These are phyloP conservation scores for Brachyistius frenatus DNA, from an alignment of 2,113 vertebrate genomes.

Conservation along the genomic window DNA sequence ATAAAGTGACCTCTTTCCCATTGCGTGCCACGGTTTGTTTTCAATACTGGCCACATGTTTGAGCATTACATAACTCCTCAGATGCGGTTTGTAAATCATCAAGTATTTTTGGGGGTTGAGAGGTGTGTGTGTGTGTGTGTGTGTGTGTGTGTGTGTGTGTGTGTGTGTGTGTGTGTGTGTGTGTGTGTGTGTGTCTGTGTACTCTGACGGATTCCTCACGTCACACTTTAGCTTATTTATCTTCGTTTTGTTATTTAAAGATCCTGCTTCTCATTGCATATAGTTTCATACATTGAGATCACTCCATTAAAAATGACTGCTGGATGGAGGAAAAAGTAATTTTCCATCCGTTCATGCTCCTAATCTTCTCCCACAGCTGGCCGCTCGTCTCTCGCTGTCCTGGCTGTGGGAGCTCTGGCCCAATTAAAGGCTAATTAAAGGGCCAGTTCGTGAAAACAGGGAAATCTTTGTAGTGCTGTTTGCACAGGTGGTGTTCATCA, in stretches of 20 bases:
- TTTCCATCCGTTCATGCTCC: conserved; percentile 46
- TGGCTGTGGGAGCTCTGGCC: conserved; percentile 51
- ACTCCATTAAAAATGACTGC: conserved; percentile 25
- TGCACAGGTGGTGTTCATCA: conserved; percentile 78
- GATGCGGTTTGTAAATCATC: conserved; percentile 78
- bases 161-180: too few species aligned
- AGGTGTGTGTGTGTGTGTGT: conserved; percentile 28
- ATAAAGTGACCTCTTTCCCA: conserved; percentile 71
- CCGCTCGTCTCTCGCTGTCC: conserved; percentile 44
- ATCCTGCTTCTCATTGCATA: background rate
- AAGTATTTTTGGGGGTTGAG: conserved; percentile 59
- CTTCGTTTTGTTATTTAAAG: conserved; percentile 25
- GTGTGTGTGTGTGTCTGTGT: too few species aligned
- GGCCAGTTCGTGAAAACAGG: conserved; percentile 73
- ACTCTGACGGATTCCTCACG: conserved; percentile 31
- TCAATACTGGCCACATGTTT: conserved; percentile 81
- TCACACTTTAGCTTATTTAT: conserved; percentile 21
- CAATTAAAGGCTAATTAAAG: conserved; percentile 81
- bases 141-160: background rate
- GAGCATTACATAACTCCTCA: conserved; percentile 80
- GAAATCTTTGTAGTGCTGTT: conserved; percentile 77
- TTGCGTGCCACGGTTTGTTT: conserved; percentile 84
- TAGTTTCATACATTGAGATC: conserved; percentile 21
- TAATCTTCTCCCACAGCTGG: conserved; percentile 53
- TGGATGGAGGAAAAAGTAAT: conserved; percentile 20